phyloP scores from a whole-genome alignment of 2,797 vertebrate genomes.

The Sebastes itinus region DNA sequence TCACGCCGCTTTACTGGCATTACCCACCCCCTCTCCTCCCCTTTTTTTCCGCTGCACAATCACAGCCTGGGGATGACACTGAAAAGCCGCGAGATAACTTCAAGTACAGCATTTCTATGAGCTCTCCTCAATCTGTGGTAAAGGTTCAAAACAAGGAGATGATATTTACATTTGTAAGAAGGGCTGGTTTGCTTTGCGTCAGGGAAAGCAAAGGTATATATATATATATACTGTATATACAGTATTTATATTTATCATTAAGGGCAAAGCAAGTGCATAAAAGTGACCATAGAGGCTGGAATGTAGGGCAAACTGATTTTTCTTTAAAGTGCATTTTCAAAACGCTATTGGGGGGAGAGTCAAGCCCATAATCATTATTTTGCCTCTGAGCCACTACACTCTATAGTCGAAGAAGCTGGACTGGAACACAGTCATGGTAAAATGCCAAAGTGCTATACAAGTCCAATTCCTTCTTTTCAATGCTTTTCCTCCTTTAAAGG shows the following conservation, averaged over 20 bases:
- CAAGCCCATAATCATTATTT: slow-evolving; percentile 23
- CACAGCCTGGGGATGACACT: slow-evolving; percentile 58
- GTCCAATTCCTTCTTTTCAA: neutral
- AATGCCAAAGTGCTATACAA: neutral
- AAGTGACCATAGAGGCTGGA: slow-evolving; percentile 55
- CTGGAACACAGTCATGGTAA: neutral
- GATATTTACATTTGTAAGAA: slow-evolving; percentile 55
- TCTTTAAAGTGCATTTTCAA: slow-evolving; percentile 74
- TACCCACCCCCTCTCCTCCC: slow-evolving; percentile 54
- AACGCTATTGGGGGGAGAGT: slow-evolving; percentile 27
- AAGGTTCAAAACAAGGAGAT: slow-evolving; percentile 28
- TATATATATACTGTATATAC: neutral
- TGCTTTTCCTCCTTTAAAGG: neutral
- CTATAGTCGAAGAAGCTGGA: slow-evolving; percentile 18
- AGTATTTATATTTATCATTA: slow-evolving; percentile 32
- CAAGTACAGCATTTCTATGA: slow-evolving; percentile 45
- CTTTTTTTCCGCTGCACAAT: slow-evolving; percentile 43
- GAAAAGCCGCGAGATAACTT: slow-evolving; percentile 59
- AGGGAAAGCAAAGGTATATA: slow-evolving; percentile 20
- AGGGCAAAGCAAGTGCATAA: slow-evolving; percentile 57
- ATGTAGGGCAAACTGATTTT: slow-evolving; percentile 65
- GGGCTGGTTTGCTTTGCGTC: slow-evolving; percentile 23
- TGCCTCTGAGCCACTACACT: neutral
- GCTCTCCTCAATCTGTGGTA: slow-evolving; percentile 23
- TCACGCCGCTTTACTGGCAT: slow-evolving; percentile 65